phyloP scores from a whole-genome alignment of 2,888 invertebrate species.

The Rhyacophila evoluta region DNA sequence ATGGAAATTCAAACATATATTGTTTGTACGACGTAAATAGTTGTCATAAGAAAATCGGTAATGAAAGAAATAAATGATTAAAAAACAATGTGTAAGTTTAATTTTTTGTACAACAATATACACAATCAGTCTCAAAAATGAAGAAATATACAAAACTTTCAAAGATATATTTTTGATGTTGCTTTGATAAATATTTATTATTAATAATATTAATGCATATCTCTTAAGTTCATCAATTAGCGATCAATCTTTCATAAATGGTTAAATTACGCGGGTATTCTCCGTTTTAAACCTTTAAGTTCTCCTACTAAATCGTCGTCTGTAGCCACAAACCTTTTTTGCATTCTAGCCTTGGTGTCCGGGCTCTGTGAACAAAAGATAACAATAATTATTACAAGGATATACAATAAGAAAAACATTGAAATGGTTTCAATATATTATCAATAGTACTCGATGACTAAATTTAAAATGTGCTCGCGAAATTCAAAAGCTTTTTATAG shows the following conservation, averaged over 20 bases:
- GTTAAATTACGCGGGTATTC: constrained; percentile 68
- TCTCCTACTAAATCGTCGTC: constrained; percentile 75
- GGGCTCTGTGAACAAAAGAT: constrained; percentile 61
- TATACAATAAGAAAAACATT: not conserved
- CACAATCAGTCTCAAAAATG: constrained; percentile 56
- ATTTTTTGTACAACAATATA: constrained; percentile 54
- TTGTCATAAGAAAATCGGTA: not conserved
- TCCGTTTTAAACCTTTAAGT: constrained; percentile 74
- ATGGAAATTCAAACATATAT: not conserved
- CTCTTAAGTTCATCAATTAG: constrained; percentile 25
- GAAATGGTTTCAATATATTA: too few species aligned
- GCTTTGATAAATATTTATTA: constrained; percentile 20
- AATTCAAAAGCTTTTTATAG: not conserved
- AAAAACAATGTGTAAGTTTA: constrained; percentile 34
- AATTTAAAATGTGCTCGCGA: constrained; percentile 23
- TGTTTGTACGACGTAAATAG: not conserved
- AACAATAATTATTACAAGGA: too few species aligned
- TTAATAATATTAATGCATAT: constrained; percentile 26
- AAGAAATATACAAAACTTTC: constrained; percentile 54
- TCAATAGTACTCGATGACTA: not conserved
- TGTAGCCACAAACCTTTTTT: constrained; percentile 74
- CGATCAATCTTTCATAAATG: not conserved
- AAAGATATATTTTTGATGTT: constrained; percentile 47
- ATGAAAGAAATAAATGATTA: constrained; percentile 13
- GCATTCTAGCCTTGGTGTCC: constrained; percentile 64